Conservation (phyloP, 2,888 invertebrate genomes). For the Ditula angustiorana region DNA sequence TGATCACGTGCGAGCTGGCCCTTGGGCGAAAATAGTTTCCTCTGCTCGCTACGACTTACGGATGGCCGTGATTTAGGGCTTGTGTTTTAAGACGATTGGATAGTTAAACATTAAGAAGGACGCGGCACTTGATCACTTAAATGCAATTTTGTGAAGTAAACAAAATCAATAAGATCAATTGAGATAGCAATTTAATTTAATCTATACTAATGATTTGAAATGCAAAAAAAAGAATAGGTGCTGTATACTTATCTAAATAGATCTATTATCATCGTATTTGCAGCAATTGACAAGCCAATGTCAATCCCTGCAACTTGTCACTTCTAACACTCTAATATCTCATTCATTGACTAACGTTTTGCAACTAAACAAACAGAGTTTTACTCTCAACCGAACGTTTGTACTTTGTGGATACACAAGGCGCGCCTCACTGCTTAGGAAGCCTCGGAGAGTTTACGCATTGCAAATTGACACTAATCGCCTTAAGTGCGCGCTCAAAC, state of each 20-base stretch:
- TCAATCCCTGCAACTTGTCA: neutral
- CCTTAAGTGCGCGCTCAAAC: conserved; percentile 32
- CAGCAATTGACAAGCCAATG: neutral
- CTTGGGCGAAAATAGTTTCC: conserved; percentile 31
- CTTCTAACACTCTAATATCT: neutral
- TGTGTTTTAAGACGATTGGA: conserved; percentile 5
- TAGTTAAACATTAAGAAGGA: conserved; percentile 3
- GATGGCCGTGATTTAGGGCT: conserved; percentile 18
- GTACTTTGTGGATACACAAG: conserved; percentile 28
- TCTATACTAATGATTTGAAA: too few relatives aligned
- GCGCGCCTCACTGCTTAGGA: conserved; percentile 23
- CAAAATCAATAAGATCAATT: too few relatives aligned
- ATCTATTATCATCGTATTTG: neutral
- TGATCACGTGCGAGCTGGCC: conserved; percentile 32
- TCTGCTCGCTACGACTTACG: conserved; percentile 20
- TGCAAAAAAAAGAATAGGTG: too few relatives aligned
- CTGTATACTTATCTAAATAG: neutral
- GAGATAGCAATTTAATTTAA: too few relatives aligned
- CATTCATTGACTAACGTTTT: conserved; percentile 5
- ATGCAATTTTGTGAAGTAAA: too few relatives aligned
- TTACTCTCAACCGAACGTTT: conserved; percentile 13
- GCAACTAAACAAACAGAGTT: conserved; percentile 12
- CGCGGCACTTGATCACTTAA: too few relatives aligned
- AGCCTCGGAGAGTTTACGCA: conserved; percentile 32
- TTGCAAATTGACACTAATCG: conserved; percentile 41